These are phyloP conservation scores for Muntiacus reevesi DNA, from an alignment of 2,113 vertebrate species.

Conservation along the genomic window DNA sequence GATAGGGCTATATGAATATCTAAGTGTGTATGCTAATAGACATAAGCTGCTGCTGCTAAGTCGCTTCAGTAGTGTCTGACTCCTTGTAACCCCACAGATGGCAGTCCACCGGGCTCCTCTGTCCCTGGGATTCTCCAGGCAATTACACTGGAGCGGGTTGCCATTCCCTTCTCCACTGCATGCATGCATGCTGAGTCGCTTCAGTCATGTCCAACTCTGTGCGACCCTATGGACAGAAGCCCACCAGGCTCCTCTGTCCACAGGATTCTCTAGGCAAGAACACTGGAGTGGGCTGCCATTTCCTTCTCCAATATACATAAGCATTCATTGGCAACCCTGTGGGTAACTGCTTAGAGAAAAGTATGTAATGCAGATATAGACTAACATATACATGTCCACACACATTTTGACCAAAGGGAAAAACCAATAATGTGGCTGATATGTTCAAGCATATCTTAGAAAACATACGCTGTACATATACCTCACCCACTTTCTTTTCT, in stretches of 20 bases:
- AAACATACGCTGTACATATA: neutral
- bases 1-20: neutral
- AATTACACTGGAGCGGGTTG: neutral
- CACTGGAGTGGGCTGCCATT: neutral
- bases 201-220: neutral
- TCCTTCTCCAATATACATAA: neutral
- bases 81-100: neutral
- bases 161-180: neutral
- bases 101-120: neutral
- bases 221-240: rapidly evolving
- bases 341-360: neutral
- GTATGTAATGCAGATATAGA: neutral
- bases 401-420: neutral
- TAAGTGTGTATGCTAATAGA: neutral
- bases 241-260: neutral
- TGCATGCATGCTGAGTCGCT: neutral
- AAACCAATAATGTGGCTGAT: neutral
- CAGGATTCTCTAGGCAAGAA: neutral
- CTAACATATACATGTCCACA: neutral
- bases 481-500: neutral
- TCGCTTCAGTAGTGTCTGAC: neutral
- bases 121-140: neutral
- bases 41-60: neutral
- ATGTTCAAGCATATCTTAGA: neutral
- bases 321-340: neutral